Conservation (phyloP, 2,797 vertebrate species). For the Gymnothorax reevesii region DNA sequence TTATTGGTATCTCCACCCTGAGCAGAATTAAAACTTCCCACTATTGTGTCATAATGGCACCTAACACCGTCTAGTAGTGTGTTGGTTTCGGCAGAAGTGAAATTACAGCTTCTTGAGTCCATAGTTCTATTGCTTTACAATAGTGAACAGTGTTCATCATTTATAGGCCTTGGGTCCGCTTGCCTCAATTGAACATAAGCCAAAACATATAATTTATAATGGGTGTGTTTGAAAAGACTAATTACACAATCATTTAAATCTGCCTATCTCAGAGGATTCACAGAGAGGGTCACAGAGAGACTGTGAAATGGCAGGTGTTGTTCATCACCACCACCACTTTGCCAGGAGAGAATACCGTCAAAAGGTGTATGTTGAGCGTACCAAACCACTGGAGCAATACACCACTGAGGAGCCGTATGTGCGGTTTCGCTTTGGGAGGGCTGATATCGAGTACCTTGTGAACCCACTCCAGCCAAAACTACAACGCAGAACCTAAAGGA, state of each 20-base stretch:
- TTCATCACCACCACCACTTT: background rate
- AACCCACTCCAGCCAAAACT: slow-evolving; percentile 24
- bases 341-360: background rate
- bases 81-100: too few relatives aligned
- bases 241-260: background rate
- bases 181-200: too few relatives aligned
- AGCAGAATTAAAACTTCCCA: too few relatives aligned
- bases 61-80: too few relatives aligned
- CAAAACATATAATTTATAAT: too few relatives aligned
- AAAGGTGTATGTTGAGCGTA: background rate
- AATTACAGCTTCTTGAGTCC: too few relatives aligned
- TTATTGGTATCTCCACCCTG: too few relatives aligned
- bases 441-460: slow-evolving; percentile 28
- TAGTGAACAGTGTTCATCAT: too few relatives aligned
- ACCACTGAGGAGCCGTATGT: slow-evolving; percentile 28
- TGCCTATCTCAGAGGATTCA: background rate
- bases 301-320: background rate
- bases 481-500: slow-evolving; percentile 28
- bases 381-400: slow-evolving; percentile 18
- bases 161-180: too few relatives aligned
- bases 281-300: background rate
- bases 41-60: too few relatives aligned
- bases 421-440: slow-evolving; percentile 25
- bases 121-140: too few relatives aligned
- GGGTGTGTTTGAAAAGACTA: background rate